These are phyloP conservation scores for Epirrita christyi DNA, from an alignment of 2,888 invertebrate genomes.

Conservation along the genomic window DNA sequence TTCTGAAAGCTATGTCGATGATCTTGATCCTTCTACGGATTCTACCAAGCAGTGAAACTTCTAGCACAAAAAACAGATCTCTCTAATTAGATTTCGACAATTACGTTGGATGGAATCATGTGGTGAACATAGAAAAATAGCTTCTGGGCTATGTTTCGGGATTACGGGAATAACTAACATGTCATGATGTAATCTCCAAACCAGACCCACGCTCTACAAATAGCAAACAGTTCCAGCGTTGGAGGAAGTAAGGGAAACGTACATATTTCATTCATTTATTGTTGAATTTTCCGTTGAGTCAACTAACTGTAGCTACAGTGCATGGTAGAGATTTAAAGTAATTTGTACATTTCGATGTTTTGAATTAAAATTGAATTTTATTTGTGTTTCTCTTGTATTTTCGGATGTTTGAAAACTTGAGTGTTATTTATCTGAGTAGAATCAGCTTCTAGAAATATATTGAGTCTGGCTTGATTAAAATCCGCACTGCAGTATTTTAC, in stretches of 20 bases:
- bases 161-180: slow-evolving; percentile 21
- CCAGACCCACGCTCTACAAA: slow-evolving; percentile 24
- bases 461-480: background rate
- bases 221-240: slow-evolving; percentile 3
- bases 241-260: slow-evolving; percentile 9
- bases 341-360: background rate
- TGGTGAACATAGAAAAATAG: background rate
- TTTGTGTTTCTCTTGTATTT: no score
- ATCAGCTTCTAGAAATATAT: no score
- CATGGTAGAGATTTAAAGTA: background rate
- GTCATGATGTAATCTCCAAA: slow-evolving; percentile 28
- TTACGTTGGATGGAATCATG: background rate
- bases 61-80: no score
- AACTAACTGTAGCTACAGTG: background rate
- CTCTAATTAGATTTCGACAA: background rate
- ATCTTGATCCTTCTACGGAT: no score
- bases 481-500: slow-evolving; percentile 7
- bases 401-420: no score
- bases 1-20: no score
- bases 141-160: no score
- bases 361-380: no score
- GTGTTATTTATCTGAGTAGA: no score
- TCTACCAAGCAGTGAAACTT: no score
- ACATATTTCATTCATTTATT: slow-evolving; percentile 14
- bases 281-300: background rate